A percentile compares a stretch with the other conserved stretches of the same genome.
phyloP scores from a whole-genome alignment of 2,888 invertebrate genomes.

The Eugnorisma glareosa region DNA sequence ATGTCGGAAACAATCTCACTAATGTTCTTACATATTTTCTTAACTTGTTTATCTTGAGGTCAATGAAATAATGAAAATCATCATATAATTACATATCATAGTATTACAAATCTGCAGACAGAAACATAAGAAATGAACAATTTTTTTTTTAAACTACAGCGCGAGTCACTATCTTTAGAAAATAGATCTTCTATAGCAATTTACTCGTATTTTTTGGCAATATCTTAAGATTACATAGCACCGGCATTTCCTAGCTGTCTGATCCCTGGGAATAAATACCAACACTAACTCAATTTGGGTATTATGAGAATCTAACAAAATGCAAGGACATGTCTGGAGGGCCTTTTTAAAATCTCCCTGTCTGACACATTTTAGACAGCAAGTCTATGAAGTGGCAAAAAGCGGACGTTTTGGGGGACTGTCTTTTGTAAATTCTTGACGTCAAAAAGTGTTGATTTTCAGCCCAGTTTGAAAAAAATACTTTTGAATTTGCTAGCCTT shows the following conservation, averaged over 20 bases:
- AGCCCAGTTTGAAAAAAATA: background rate
- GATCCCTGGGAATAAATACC: background rate
- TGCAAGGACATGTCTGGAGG: background rate
- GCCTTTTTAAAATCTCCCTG: background rate
- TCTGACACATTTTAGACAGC: background rate
- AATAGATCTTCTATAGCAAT: too few species aligned
- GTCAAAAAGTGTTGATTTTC: background rate
- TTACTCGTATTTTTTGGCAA: too few species aligned
- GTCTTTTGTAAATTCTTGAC: background rate
- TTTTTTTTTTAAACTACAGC: background rate
- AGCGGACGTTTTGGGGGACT: background rate
- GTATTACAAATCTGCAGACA: background rate
- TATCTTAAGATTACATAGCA: too few species aligned
- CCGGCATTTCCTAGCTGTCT: background rate
- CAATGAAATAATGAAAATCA: slow-evolving; percentile 13
- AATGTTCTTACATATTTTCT: background rate
- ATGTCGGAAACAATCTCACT: slow-evolving; percentile 39
- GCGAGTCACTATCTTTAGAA: too few species aligned
- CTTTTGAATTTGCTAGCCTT: too few species aligned
- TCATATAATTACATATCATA: background rate
- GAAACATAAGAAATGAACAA: background rate
- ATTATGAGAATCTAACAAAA: background rate
- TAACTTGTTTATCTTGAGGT: slow-evolving; percentile 7
- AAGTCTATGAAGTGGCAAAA: background rate
- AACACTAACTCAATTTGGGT: background rate